phyloP scores from a whole-genome alignment of 2,888 invertebrate species.

The Xestobium rufovillosum region DNA sequence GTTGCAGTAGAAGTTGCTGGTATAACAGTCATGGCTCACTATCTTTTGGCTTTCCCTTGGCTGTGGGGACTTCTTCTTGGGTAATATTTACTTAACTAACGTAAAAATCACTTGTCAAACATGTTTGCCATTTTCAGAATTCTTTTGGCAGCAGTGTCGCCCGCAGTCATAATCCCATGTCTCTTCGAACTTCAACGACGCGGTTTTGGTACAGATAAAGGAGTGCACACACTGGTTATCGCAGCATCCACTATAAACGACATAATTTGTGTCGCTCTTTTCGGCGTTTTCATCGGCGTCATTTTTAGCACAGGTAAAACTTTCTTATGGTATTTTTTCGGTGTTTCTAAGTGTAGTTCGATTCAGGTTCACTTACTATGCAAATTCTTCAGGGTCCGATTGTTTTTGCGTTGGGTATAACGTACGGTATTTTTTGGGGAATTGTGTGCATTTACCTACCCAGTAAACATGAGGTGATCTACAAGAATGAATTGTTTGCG shows the following conservation, averaged over 20 bases:
- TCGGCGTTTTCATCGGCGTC: conserved; percentile 43
- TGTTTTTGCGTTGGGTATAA: conserved; percentile 54
- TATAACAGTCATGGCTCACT: conserved; percentile 47
- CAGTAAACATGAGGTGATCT: conserved; percentile 42
- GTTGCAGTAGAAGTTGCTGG: conserved; percentile 51
- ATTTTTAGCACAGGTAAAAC: conserved; percentile 53
- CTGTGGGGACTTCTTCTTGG: conserved; percentile 51
- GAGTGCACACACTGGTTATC: conserved; percentile 66
- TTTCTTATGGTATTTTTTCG: neutral
- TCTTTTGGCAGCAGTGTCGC: conserved; percentile 61
- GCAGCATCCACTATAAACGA: conserved; percentile 47
- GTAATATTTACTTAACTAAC: conserved; percentile 40
- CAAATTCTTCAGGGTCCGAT: conserved; percentile 51
- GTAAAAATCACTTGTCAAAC: conserved; percentile 19
- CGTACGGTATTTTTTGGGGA: conserved; percentile 54
- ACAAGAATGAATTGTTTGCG: too few relatives aligned
- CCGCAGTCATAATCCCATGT: conserved; percentile 66
- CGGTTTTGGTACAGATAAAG: conserved; percentile 62
- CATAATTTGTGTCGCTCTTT: neutral
- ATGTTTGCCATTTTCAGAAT: conserved; percentile 43
- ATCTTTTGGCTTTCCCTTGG: conserved; percentile 53
- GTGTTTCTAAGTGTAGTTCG: conserved; percentile 6
- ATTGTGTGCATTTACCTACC: conserved; percentile 56
- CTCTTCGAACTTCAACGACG: conserved; percentile 55
- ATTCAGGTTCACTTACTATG: conserved; percentile 43